Conservation (phyloP, 2,797 vertebrate genomes). For the Hippoglossus hippoglossus region DNA sequence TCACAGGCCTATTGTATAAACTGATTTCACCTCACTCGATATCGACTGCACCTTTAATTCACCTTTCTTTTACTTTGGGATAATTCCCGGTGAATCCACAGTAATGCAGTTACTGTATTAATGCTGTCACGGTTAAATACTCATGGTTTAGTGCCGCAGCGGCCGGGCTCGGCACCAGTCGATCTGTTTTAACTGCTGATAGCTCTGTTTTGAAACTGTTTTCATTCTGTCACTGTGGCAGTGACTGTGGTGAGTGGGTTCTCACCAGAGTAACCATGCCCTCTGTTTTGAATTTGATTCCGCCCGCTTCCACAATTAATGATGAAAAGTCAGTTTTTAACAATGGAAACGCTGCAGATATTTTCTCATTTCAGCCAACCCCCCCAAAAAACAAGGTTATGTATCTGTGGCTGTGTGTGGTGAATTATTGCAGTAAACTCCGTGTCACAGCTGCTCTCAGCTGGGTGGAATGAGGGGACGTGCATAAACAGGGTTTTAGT, state of each 20-base stretch:
- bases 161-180: slow-evolving; percentile 30
- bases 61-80: slow-evolving; percentile 37
- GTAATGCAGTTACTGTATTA: slow-evolving; percentile 29
- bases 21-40: slow-evolving; percentile 35
- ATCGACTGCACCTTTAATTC: slow-evolving; percentile 60
- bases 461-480: slow-evolving; percentile 38
- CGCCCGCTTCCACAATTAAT: slow-evolving; percentile 36
- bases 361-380: slow-evolving; percentile 29
- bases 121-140: slow-evolving; percentile 15
- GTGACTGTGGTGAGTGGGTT: slow-evolving; percentile 42
- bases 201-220: slow-evolving; percentile 36
- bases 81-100: slow-evolving; percentile 39
- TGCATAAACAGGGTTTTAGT: slow-evolving; percentile 32
- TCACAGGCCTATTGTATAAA: slow-evolving; percentile 53
- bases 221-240: slow-evolving; percentile 43
- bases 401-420: slow-evolving; percentile 37
- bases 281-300: slow-evolving; percentile 46
- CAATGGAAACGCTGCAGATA: slow-evolving; percentile 22
- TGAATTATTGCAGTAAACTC: slow-evolving; percentile 58
- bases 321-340: slow-evolving; percentile 26
- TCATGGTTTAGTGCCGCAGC: slow-evolving; percentile 19
- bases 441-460: slow-evolving; percentile 67
- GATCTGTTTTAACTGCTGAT: slow-evolving; percentile 42
- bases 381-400: slow-evolving; percentile 5
- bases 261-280: slow-evolving; percentile 52